phyloP scores from a whole-genome alignment of 1,140 invertebrate species.

The Aphelinus certus region DNA sequence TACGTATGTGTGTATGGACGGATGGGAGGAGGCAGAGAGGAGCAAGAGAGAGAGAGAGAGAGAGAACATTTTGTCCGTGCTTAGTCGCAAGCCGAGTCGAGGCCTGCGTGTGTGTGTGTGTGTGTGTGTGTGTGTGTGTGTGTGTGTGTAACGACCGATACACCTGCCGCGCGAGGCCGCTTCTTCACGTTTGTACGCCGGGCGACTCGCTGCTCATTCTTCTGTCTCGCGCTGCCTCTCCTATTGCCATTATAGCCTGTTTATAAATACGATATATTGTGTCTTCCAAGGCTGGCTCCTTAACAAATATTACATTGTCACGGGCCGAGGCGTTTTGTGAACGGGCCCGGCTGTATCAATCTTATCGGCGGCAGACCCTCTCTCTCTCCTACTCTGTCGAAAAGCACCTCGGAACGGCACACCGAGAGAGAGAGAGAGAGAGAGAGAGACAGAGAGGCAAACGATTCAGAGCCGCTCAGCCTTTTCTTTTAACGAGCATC shows the following conservation, averaged over 20 bases:
- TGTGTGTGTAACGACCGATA: conserved; percentile 26
- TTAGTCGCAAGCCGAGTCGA: too few relatives aligned
- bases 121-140: neutral
- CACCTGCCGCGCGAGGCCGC: conserved; percentile 27
- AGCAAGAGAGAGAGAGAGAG: neutral
- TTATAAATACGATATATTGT: conserved; percentile 31
- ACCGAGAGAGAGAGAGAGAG: too few relatives aligned
- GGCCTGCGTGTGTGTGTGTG: neutral
- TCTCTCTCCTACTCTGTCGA: neutral
- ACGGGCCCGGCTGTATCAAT: conserved; percentile 17
- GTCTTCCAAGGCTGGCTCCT: conserved; percentile 21
- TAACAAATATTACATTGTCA: conserved; percentile 34
- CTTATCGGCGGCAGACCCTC: conserved; percentile 25
- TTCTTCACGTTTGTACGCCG: neutral
- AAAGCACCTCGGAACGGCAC: too few relatives aligned
- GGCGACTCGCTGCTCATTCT: neutral
- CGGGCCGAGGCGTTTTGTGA: conserved; percentile 7
- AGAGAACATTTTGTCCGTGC: conserved; percentile 15
- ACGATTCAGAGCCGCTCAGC: neutral
- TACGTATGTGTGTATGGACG: too few relatives aligned
- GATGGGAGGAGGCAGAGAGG: too few relatives aligned
- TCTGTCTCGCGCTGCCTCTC: neutral
- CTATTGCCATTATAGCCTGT: conserved; percentile 37
- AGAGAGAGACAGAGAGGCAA: neutral
- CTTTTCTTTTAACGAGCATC: conserved; percentile 4